A percentile compares a stretch with the other conserved stretches of the same genome.
These are phyloP conservation scores for Hystrix cristata DNA, from an alignment of 2,113 vertebrate genomes.

Conservation along the genomic window DNA sequence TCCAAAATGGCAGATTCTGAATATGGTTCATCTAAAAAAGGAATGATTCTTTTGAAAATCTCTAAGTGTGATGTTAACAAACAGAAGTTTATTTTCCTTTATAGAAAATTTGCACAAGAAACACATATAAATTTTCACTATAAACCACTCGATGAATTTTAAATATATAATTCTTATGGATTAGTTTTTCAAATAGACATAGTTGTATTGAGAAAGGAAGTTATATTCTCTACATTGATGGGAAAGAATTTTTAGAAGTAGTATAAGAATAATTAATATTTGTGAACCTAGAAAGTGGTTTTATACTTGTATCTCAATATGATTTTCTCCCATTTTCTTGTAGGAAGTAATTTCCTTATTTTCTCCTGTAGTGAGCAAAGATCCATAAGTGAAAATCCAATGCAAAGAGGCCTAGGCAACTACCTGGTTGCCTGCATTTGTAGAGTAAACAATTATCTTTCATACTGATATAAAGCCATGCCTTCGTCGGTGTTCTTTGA, in stretches of 20 bases:
- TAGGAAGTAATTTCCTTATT: neutral
- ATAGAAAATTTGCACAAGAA: neutral
- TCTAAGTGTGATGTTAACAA: neutral
- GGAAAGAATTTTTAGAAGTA: neutral
- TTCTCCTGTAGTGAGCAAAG: slow-evolving; percentile 12
- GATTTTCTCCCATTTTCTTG: slow-evolving; percentile 7
- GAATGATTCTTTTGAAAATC: slow-evolving; percentile 28
- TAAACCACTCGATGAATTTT: slow-evolving; percentile 32
- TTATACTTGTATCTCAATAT: slow-evolving; percentile 21
- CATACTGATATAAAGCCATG: neutral
- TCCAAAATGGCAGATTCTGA: neutral
- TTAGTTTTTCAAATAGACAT: slow-evolving; percentile 56
- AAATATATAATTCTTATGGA: neutral
- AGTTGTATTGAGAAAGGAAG: neutral
- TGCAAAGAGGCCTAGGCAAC: neutral
- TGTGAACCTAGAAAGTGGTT: neutral
- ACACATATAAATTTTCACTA: neutral
- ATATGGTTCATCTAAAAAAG: slow-evolving; percentile 29
- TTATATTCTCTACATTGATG: neutral
- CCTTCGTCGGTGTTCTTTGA: neutral
- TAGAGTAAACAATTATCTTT: slow-evolving; percentile 33
- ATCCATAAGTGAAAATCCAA: neutral
- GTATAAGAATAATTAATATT: neutral
- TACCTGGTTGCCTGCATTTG: neutral
- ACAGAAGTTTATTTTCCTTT: neutral